Percentiles rank a stretch among this genome's conserved stretches.
Conservation (phyloP, 2,113 vertebrate species). For the Melanotaenia duboulayi region DNA sequence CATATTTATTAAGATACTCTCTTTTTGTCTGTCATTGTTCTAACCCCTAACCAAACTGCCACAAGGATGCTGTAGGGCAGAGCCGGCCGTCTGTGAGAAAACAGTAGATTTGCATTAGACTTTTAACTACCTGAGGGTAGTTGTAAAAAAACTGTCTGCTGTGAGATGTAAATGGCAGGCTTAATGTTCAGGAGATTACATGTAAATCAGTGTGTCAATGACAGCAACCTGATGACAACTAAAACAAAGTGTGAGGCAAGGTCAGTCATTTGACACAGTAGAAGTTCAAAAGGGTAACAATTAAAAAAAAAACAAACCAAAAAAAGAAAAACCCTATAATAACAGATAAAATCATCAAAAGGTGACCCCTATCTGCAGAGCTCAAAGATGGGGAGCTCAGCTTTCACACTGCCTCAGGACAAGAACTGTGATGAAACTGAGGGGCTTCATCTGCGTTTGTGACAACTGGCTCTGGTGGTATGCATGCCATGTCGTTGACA, state of each 20-base stretch:
- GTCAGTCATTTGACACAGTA: not conserved
- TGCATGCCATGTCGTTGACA: slow-evolving; percentile 44
- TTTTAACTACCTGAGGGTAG: slow-evolving; percentile 41
- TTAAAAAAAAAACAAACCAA: not conserved
- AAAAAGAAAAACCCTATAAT: not conserved
- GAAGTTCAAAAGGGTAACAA: not conserved
- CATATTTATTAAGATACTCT: not conserved
- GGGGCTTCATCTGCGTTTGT: slow-evolving; percentile 51
- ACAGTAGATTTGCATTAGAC: not conserved
- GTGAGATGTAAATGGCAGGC: slow-evolving; percentile 52
- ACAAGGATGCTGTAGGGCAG: not conserved
- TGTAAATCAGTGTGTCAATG: not conserved
- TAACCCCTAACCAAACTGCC: slow-evolving; percentile 8
- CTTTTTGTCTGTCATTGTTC: not conserved
- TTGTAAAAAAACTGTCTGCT: slow-evolving; percentile 36
- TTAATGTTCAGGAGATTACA: slow-evolving; percentile 48
- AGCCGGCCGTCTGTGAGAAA: not conserved
- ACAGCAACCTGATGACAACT: slow-evolving; percentile 1
- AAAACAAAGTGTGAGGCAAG: not conserved
- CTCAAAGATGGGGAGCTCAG: slow-evolving; percentile 29
- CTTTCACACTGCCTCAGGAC: slow-evolving; percentile 48
- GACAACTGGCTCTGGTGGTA: slow-evolving; percentile 45
- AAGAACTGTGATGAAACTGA: slow-evolving; percentile 42
- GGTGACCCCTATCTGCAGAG: slow-evolving; percentile 4
- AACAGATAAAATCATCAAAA: slow-evolving; percentile 25